Evolutionary conservation across 2,888 invertebrate species (phyloP).

Genomic region (Eledona agricola): DNA sequence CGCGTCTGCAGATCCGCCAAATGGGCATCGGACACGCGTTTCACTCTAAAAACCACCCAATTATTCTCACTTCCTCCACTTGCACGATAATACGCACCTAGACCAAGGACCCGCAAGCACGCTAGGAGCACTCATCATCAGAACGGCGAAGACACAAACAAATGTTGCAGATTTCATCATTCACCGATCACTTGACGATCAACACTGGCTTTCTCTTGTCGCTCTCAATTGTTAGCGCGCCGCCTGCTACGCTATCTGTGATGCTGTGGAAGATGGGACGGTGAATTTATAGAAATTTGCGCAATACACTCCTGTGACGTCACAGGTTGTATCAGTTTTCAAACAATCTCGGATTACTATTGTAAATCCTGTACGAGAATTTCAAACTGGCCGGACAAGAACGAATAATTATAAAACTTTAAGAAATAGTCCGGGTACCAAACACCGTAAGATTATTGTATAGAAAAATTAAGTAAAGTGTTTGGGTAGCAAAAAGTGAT

Average conservation of each 20-base stretch:
- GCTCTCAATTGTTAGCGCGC: too few relatives aligned
- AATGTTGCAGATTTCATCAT: slow-evolving; percentile 13
- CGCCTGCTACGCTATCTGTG: slow-evolving; percentile 22
- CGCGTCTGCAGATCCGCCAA: slow-evolving; percentile 52
- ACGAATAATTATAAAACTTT: too few relatives aligned
- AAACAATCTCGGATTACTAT: too few relatives aligned
- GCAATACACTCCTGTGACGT: too few relatives aligned
- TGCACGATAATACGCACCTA: too few relatives aligned
- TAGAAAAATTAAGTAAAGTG: too few relatives aligned
- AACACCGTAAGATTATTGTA: too few relatives aligned
- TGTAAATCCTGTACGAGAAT: too few relatives aligned
- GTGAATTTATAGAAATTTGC: slow-evolving; percentile 10
- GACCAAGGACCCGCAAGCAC: slow-evolving; percentile 15
- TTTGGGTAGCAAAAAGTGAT: too few relatives aligned
- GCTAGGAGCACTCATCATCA: slow-evolving; percentile 17
- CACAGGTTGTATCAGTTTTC: too few relatives aligned
- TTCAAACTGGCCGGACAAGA: too few relatives aligned
- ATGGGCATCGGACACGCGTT: slow-evolving; percentile 52
- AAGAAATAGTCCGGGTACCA: too few relatives aligned
- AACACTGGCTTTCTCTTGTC: not conserved
- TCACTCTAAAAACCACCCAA: slow-evolving; percentile 42
- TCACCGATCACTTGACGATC: not conserved
- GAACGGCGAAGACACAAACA: slow-evolving; percentile 15
- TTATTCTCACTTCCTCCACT: slow-evolving; percentile 3
- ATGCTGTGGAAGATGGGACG: slow-evolving; percentile 5